Percentiles rank a stretch among this genome's conserved stretches.
phyloP scores from a whole-genome alignment of 2,888 invertebrate genomes.

The Scaptomyza caliginosa region DNA sequence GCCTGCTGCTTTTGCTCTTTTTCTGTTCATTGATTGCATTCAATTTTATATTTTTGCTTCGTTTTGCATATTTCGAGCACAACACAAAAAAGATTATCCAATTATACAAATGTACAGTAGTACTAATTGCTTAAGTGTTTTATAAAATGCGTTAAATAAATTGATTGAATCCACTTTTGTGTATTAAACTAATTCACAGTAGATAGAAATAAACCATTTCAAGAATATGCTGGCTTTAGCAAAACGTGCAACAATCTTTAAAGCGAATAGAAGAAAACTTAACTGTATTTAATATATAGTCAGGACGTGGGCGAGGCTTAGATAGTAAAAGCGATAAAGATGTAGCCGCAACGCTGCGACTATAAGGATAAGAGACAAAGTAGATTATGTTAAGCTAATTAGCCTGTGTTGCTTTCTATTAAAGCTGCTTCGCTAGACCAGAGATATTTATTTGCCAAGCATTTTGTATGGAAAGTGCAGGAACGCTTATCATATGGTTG shows the following conservation, averaged over 20 bases:
- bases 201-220: background rate
- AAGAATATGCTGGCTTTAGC: too few species aligned
- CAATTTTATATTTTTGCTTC: slow-evolving; percentile 15
- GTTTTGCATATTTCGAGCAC: slow-evolving; percentile 35
- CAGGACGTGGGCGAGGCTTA: too few species aligned
- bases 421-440: background rate
- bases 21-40: slow-evolving; percentile 48
- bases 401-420: background rate
- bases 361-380: background rate
- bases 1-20: background rate
- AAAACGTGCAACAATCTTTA: background rate
- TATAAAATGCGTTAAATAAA: slow-evolving; percentile 6
- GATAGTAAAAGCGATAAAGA: background rate
- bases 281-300: too few species aligned
- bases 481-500: too few species aligned
- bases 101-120: slow-evolving; percentile 17
- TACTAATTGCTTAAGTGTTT: slow-evolving; percentile 17
- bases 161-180: background rate
- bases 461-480: too few species aligned
- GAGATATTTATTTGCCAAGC: background rate
- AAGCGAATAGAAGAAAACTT: background rate
- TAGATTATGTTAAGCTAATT: background rate
- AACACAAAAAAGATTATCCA: slow-evolving; percentile 10
- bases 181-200: too few species aligned
- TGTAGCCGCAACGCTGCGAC: background rate